Base-by-base conservation (phyloP, 92 coral and sea anemone genomes). In the Chrysogorgia sp. region DNA sequence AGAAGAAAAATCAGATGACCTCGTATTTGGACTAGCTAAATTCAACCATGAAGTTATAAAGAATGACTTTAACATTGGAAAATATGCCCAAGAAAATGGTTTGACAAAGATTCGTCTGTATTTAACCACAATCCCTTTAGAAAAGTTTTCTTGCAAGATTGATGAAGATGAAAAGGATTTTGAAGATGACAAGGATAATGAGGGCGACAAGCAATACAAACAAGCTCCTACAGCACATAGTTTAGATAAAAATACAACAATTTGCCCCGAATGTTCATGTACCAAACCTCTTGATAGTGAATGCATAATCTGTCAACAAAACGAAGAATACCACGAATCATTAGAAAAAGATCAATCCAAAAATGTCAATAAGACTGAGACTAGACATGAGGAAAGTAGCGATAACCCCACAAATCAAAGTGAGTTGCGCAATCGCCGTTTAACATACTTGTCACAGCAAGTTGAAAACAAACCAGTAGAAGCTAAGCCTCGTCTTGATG, bases 241-340 rank as follows among this genome's bases (percentile, higher is more conserved):
- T 47, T 47, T 47, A n/a, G 53, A 47, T 15, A 15, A 2, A 47
- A 7, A 47, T 47, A 7, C 2, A 7, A 47, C 53, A 6, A 47
- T 47, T 47, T 47, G 53, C 53, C 53, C 53, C 7, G n/a, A 47
- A 6, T 47, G 53, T 47, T 47, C 53, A n/a, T 47, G 53, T 15
- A 47, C 53, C 10, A 47, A 47, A 47, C 17, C 14, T 6, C 14
- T 47, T 47, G 53, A 47, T 15, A 15, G 53, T 47, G 53, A 47
- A 24, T 76, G 81, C 40, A 25, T 76, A 34, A 66, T 40, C 37
- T 81, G 85, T 71, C 72, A 71, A 34, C 67, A 83, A 50, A 33
- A 74, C 81, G 40, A 67, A 22, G 86, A 74, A 49, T 82, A 82
- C 64, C 58, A 62, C 58, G 34, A 14, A 28, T 43, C 81, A 34